Evolutionary conservation across 2,797 vertebrate species (phyloP), one percentile per base, ranked within the genome.

Genomic region (Varecia variegata): DNA sequence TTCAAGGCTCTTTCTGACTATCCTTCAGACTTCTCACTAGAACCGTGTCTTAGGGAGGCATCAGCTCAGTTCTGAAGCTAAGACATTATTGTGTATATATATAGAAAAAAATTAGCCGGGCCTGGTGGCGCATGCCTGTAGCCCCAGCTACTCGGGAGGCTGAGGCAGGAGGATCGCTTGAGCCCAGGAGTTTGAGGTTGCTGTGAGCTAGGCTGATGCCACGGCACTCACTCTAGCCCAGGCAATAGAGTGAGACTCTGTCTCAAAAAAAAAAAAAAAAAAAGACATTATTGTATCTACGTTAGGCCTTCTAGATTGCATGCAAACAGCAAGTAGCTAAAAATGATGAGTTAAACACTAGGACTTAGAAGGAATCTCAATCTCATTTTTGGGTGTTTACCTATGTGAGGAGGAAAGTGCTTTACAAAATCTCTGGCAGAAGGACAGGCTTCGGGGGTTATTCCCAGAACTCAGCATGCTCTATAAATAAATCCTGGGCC

Each of bases 241-340:
- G n/a, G n/a, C n/a, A n/a, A n/a, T n/a, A n/a, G n/a, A n/a, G n/a
- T n/a, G n/a, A n/a, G n/a, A n/a, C n/a, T n/a, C n/a, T n/a, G n/a
- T n/a, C n/a, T n/a, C n/a, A n/a, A n/a, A n/a, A n/a, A n/a, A n/a
- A n/a, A n/a, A n/a, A n/a, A n/a, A n/a, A n/a, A n/a, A n/a, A n/a
- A n/a, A 38, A 23, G 40, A 79, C 54, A 40, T 58, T 27, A 73
- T 5, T 54, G 23, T 35, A 70, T 27, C 32, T 73, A 1, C 14
- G 0, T 77, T 77, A 79, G 40, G 60, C 2, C 47, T 43, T 96
- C 35, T 13, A 58, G 52, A 35, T 27, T 56, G 40, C n/a, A 12
- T 50, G 3, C 65, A 96, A 95, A 93, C 23, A 77, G 38, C 21
- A 74, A 82, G n/a, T 85, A 79, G 65, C 54, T 65, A 91, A 95